Conservation (phyloP, 2,113 vertebrate species). For the Paracanthobrama guichenoti region DNA sequence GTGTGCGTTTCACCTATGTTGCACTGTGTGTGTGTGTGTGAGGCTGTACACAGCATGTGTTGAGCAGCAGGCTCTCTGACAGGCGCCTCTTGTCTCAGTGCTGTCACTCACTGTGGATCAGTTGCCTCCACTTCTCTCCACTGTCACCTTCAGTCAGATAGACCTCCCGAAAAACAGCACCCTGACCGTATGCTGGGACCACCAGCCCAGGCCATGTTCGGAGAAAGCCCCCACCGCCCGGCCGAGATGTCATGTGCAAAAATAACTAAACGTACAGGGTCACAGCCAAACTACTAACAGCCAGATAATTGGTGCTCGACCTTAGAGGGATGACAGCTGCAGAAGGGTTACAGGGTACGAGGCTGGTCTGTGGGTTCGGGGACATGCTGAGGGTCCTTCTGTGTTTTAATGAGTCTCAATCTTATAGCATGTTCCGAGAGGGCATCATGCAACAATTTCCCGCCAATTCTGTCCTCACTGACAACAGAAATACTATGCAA, state of each 20-base stretch:
- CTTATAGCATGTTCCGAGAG: neutral
- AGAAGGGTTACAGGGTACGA: conserved; percentile 31
- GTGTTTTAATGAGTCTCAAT: neutral
- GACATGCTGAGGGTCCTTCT: neutral
- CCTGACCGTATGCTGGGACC: conserved; percentile 14
- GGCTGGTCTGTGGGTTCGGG: neutral
- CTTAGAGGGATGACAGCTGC: conserved; percentile 59
- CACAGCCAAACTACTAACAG: conserved; percentile 60
- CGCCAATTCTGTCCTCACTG: neutral
- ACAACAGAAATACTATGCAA: neutral
- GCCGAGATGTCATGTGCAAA: conserved; percentile 60
- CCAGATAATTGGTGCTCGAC: conserved; percentile 59
- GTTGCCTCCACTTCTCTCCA: conserved; percentile 47
- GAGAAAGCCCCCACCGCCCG: conserved; percentile 36
- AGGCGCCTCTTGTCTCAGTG: conserved; percentile 44
- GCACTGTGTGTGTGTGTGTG: neutral
- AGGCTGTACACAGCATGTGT: conserved; percentile 40
- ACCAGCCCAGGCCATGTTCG: conserved; percentile 55
- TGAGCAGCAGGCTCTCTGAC: conserved; percentile 45
- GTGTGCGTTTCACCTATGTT: neutral
- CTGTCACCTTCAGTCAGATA: conserved; percentile 54
- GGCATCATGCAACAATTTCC: neutral
- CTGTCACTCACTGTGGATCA: conserved; percentile 53
- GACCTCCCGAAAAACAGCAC: conserved; percentile 36
- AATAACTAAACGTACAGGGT: conserved; percentile 62